Evolutionary conservation across 2,113 vertebrate genomes (phyloP).

Genomic region (Cyanoliseus patagonus): DNA sequence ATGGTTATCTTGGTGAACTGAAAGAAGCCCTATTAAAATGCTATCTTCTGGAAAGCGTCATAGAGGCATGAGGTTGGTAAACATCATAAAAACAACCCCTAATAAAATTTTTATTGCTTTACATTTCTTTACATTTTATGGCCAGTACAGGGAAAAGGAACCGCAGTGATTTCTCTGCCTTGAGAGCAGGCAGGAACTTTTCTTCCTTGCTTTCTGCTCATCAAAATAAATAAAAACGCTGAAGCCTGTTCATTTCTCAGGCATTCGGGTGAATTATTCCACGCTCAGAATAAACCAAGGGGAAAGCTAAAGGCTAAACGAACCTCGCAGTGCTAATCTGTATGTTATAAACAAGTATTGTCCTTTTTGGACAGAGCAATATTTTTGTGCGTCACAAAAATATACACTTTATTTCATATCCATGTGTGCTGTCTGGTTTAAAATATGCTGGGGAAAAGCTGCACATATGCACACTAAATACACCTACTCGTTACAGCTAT

Average conservation of each 20-base stretch:
- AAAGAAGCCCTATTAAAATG: conserved; percentile 45
- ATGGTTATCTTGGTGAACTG: background rate
- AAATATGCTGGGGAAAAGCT: background rate
- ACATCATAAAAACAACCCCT: conserved; percentile 39
- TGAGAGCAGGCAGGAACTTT: background rate
- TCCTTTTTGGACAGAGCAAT: background rate
- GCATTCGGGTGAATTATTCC: background rate
- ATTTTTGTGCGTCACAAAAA: background rate
- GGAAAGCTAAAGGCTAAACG: background rate
- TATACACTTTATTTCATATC: background rate
- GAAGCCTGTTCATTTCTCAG: background rate
- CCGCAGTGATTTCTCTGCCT: background rate
- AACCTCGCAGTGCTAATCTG: background rate
- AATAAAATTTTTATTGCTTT: conserved; percentile 36
- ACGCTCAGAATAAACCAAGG: background rate
- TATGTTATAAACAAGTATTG: background rate
- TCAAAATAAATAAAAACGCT: conserved; percentile 47
- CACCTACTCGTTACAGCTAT: background rate
- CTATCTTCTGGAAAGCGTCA: conserved; percentile 57
- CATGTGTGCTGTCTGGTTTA: too few relatives aligned
- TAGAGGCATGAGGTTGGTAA: conserved; percentile 49
- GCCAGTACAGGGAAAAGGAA: background rate
- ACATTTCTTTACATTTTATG: conserved; percentile 61
- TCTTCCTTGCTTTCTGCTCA: background rate
- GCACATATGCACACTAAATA: rapidly evolving